Evolutionary conservation across 1,140 invertebrate genomes (phyloP), one percentile per base, ranked within the genome.

Genomic region (Lasaia peninsularis): DNA sequence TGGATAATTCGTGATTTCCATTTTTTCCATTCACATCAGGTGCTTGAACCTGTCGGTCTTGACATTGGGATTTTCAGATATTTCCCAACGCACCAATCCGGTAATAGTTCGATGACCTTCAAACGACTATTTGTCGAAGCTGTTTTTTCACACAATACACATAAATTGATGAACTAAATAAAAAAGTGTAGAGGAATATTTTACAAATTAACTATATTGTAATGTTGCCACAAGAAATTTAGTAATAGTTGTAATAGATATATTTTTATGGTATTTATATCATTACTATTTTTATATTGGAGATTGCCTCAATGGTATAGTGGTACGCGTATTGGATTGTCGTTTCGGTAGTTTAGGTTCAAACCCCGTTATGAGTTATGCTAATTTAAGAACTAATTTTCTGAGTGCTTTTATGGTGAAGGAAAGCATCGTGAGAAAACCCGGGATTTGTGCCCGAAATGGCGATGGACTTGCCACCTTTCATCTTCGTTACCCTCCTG

Each of bases 1-100:
- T 84, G 79, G 78, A 81, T 84, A 84, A 86, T 86, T 84, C 78
- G 76, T 80, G 79, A 80, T 84, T 84, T 83, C 73, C 69, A 74
- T 75, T 78, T 84, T 81, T 86, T 83, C 75, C 51, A 55, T 21
- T 37, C 37, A 44, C 60, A 67, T 71, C 82, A 84, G 83, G 83
- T 86, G 80, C 62, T 80, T 78, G 76, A 84, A 84, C 81, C 76
- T 76, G 79, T 68, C 71, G 80, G 71, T 72, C 79, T 83, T 83
- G 83, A 81, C 79, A 79, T 78, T 82, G 78, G 63, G 52, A 65
- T 63, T 62, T 56, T 69, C 52, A 65, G 60, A 70, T 68, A 53
- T 59, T 62, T 40, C 37, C 37, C 9, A 53, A 67, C 49, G 53
- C 61, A 66, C 75, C 71, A 80, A 68, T 75, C 31, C 56, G 51